phyloP scores from a whole-genome alignment of 2,113 vertebrate genomes.

The Labeo catla region DNA sequence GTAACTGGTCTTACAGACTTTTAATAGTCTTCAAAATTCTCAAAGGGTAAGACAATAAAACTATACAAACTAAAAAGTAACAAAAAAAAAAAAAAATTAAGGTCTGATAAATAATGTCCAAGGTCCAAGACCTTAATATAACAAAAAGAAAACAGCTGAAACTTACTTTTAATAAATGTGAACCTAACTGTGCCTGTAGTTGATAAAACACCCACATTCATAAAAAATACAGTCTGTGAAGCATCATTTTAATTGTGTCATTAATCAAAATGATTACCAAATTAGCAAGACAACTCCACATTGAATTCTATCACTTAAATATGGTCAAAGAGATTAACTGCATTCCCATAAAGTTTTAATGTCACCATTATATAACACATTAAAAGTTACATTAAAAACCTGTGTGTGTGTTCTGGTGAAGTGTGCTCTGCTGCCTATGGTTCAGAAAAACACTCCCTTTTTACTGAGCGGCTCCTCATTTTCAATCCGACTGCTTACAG shows the following conservation, averaged over 20 bases:
- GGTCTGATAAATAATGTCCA: background rate
- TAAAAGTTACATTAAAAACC: conserved; percentile 17
- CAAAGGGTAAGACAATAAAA: background rate
- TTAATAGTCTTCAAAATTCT: background rate
- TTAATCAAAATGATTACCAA: conserved; percentile 7
- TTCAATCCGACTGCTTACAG: conserved; percentile 30
- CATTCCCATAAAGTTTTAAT: conserved; percentile 23
- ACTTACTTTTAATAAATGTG: background rate
- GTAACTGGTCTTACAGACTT: background rate
- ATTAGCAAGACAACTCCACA: background rate
- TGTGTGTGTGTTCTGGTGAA: background rate
- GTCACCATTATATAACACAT: background rate
- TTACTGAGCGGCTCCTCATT: conserved; percentile 16
- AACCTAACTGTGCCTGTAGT: background rate
- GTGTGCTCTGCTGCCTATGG: background rate
- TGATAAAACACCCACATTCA: background rate
- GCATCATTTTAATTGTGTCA: conserved; percentile 24
- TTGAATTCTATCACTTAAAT: conserved; percentile 17
- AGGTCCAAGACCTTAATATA: background rate
- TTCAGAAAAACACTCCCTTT: background rate
- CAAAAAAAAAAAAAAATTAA: background rate
- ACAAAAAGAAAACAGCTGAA: background rate
- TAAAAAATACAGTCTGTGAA: background rate
- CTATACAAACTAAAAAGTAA: background rate
- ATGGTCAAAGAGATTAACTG: conserved; percentile 10